These are phyloP conservation scores for Ophioderma brevispina DNA, from an alignment of 35 echinoderm and acorn worm species.

Conservation along the genomic window DNA sequence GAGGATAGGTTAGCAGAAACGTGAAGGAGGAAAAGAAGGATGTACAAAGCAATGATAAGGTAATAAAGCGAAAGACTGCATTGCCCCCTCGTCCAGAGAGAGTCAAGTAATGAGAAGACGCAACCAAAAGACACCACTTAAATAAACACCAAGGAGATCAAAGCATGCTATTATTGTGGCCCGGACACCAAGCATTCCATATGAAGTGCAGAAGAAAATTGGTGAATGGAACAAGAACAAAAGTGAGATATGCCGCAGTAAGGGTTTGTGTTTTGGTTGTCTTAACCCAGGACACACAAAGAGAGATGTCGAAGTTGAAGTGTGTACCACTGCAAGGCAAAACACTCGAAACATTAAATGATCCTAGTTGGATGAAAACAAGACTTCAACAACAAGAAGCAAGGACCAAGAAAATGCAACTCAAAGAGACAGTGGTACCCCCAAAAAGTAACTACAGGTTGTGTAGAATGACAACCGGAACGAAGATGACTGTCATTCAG, in stretches of 20 bases:
- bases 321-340: neutral
- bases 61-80: too few relatives aligned
- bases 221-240: too few relatives aligned
- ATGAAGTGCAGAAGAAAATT: too few relatives aligned
- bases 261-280: neutral
- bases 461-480: neutral
- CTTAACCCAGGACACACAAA: neutral
- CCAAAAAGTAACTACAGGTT: neutral
- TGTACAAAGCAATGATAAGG: too few relatives aligned
- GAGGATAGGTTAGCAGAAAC: too few relatives aligned
- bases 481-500: neutral
- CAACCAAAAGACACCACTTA: too few relatives aligned
- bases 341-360: neutral
- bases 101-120: too few relatives aligned
- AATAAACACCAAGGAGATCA: too few relatives aligned
- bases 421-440: neutral
- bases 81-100: too few relatives aligned
- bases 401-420: neutral
- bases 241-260: neutral
- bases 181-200: too few relatives aligned
- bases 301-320: neutral
- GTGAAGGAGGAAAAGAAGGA: too few relatives aligned
- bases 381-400: neutral
- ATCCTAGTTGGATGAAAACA: neutral
- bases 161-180: too few relatives aligned